Evolutionary conservation across 2,888 invertebrate genomes (phyloP).

Genomic region (Ctenicera cuprea): DNA sequence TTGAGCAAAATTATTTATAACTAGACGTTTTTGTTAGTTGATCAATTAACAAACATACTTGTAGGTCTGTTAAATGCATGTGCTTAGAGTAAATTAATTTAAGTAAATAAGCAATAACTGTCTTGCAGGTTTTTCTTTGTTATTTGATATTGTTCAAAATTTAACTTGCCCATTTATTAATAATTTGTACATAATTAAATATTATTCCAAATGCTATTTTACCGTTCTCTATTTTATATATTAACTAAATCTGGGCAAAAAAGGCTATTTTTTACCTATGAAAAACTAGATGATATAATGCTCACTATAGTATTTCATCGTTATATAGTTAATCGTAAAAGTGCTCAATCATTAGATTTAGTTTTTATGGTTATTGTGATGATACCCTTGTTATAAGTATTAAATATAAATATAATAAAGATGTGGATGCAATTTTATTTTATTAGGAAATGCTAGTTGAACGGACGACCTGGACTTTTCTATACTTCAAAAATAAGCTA

Average conservation of each 20-base stretch:
- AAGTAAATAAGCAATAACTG: background rate
- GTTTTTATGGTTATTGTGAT: slow-evolving; percentile 49
- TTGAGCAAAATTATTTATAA: slow-evolving; percentile 35
- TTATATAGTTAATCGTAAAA: slow-evolving; percentile 35
- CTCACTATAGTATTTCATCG: slow-evolving; percentile 30
- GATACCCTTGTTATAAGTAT: slow-evolving; percentile 43
- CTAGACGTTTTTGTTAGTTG: background rate
- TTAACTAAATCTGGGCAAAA: background rate
- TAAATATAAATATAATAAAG: slow-evolving; percentile 39
- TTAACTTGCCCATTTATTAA: slow-evolving; percentile 12
- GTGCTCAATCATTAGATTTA: slow-evolving; percentile 47
- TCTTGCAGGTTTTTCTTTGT: background rate
- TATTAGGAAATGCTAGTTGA: background rate
- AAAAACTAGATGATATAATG: background rate
- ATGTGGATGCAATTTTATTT: background rate
- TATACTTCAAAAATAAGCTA: too few species aligned
- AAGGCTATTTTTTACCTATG: background rate
- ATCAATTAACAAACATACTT: background rate
- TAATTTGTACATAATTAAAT: background rate
- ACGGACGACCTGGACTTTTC: too few species aligned
- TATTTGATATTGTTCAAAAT: background rate
- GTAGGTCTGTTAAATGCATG: slow-evolving; percentile 4
- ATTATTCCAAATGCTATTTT: slow-evolving; percentile 1
- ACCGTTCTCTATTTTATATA: background rate
- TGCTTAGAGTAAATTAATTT: slow-evolving; percentile 25